Base-by-base conservation (phyloP, 1,140 invertebrate species). In the Drosophila orena region DNA sequence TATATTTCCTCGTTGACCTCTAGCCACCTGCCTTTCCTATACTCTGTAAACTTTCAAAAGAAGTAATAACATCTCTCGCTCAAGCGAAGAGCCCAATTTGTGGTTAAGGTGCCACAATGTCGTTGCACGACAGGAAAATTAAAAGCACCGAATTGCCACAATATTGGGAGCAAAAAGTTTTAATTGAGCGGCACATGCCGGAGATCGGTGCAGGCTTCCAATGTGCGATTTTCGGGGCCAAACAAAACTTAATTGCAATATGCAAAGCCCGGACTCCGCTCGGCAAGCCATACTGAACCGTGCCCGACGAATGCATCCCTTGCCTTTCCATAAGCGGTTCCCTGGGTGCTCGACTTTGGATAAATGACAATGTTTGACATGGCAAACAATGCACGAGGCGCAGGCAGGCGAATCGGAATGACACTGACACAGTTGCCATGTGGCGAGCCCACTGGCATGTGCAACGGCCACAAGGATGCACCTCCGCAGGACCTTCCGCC, bases 301-400 rank as follows among this genome's bases (percentile, higher is more conserved):
- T 4, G 37, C 37, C n/a, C 44, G 50, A 17, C 47, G 17, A 17
- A 17, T 30, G 38, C 14, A 11, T 43, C 38, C 38, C 35, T 10
- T 43, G 34, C 38, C 42, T 12, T 20, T 27, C 14, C 46, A 27
- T 30, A 8, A 30, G 30, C 30, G 8, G 30, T 30, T 38, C 37
- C 37, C 37, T 30, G 30, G 53, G 54, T 59, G 34, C 46, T 68
- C 68, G 52, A 69, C 81, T 77, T 86, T 75, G 83, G 78, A 72
- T 83, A 86, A 83, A 86, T 83, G 83, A 79, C 78, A 88, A 81
- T 86, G 81, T 86, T 86, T 86, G 81, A 83, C 81, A 81, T 64
- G 78, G 65, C 83, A 88, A 88, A 86, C 81, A 86, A 88, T 75
- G 77, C 71, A 78, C 60, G 59, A 46, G 50, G 65, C 44, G 42